These are phyloP conservation scores for Aleiodes leptofemur DNA, from an alignment of 2,888 invertebrate species.

Conservation along the genomic window DNA sequence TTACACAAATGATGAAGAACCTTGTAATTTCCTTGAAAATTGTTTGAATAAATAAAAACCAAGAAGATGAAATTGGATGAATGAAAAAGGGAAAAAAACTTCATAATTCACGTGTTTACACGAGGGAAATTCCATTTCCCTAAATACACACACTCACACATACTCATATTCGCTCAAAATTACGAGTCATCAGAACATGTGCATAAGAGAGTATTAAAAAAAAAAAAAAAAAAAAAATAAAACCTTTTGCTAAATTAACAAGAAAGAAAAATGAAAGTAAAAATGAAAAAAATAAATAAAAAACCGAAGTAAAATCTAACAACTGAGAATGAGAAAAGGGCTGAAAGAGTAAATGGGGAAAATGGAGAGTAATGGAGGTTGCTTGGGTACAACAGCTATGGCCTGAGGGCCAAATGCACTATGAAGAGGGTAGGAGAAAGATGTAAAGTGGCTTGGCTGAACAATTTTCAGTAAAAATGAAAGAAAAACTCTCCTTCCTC, in stretches of 20 bases:
- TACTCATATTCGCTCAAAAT: not conserved
- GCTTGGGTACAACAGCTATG: constrained; percentile 31
- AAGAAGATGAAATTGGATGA: not conserved
- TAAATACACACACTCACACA: constrained; percentile 3
- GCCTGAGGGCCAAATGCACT: constrained; percentile 28
- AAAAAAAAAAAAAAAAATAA: not conserved
- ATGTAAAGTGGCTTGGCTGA: constrained; percentile 42
- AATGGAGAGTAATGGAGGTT: constrained; percentile 48
- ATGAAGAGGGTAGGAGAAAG: not conserved
- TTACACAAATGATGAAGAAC: too few relatives aligned
- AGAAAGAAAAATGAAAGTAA: constrained; percentile 2
- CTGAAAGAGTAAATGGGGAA: constrained; percentile 38
- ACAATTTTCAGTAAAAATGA: constrained; percentile 45
- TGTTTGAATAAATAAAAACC: too few relatives aligned
- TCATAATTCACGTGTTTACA: not conserved
- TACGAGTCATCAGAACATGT: not conserved
- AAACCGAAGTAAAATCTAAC: constrained; percentile 26
- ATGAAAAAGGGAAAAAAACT: not conserved
- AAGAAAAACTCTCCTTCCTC: constrained; percentile 17
- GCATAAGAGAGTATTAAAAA: not conserved
- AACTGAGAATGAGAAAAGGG: constrained; percentile 30
- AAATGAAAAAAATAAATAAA: constrained; percentile 4
- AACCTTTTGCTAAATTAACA: constrained; percentile 5
- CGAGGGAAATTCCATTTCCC: not conserved
- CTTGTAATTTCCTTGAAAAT: too few relatives aligned